Evolutionary conservation across 1,140 invertebrate species (phyloP), one percentile per base, ranked within the genome.

Genomic region (Diprion similis): DNA sequence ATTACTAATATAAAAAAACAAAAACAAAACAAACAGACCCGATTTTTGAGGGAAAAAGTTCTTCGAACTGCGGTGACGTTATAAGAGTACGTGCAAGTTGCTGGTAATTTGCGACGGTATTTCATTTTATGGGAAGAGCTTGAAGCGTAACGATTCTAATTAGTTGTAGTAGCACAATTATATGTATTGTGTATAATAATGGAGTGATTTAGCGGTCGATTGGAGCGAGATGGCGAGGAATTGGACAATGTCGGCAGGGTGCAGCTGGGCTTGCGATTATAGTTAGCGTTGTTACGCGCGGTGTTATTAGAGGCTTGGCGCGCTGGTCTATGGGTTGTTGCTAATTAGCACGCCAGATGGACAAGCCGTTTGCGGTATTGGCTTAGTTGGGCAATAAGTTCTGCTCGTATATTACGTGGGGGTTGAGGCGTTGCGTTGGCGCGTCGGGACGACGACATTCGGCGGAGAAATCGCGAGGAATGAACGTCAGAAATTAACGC

Each of bases 301-400:
- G 46, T 46, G 70, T 73, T 79, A 75, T 78, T 75, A 73, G 73
- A 77, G 48, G 45, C 66, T 19, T 8, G 51, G 18, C n/a, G 18
- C 18, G 45, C 51, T 59, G 51, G 77, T 70, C 66, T 37, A 70
- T 59, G n/a, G 11, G 37, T 76, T 74, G 77, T 80, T 45, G 66
- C 66, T 80, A 82, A 83, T 83, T 82, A 81, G 79, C 80, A 81
- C 73, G 74, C 69, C 69, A 70, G 69, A 70, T 70, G 69, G 69
- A 70, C 69, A 70, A 15, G 46, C 46, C 69, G 69, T 45, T 70
- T 45, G 69, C 37, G 37, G 69, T 70, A 70, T 47, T 17, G 66
- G 66, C 66, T 68, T 68, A 68, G 66, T 68, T 68, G 37, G 66
- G 7, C 66, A 68, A 68, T 68, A 68, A 68, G 66, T 68, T 45